phyloP scores from a whole-genome alignment of 2,888 invertebrate genomes.

The Carcina quercana region DNA sequence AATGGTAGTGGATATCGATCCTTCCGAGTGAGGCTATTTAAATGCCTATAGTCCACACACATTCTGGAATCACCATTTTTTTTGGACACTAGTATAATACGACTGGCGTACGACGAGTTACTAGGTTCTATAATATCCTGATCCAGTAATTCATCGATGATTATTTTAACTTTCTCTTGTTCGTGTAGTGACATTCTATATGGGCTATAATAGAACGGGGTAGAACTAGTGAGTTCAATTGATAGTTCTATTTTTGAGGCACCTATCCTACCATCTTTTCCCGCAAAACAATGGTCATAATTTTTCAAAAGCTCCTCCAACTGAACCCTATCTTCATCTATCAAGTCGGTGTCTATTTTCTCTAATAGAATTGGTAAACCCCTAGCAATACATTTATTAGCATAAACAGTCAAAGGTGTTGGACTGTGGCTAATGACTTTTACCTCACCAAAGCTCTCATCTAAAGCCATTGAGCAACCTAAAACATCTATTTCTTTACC shows the following conservation, averaged over 20 bases:
- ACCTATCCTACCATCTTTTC: neutral
- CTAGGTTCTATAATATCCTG: slow-evolving; percentile 11
- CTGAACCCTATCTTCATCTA: neutral
- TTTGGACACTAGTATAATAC: slow-evolving; percentile 8
- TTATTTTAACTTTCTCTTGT: slow-evolving; percentile 6
- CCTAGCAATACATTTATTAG: slow-evolving; percentile 1
- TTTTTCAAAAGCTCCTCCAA: neutral
- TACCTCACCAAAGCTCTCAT: neutral
- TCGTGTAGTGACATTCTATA: slow-evolving; percentile 11
- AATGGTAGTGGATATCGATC: slow-evolving; percentile 12
- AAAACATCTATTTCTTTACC: neutral
- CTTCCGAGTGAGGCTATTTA: slow-evolving; percentile 12
- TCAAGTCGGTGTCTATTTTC: neutral
- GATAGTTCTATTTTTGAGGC: slow-evolving; percentile 1
- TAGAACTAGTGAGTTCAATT: slow-evolving; percentile 8
- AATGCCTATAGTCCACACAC: slow-evolving; percentile 13
- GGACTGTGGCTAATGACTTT: neutral
- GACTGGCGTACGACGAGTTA: slow-evolving; percentile 15
- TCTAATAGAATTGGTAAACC: neutral
- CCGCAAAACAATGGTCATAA: neutral
- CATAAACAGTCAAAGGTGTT: slow-evolving; percentile 1
- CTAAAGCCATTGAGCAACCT: neutral
- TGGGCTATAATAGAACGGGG: slow-evolving; percentile 9
- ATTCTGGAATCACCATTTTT: slow-evolving; percentile 10
- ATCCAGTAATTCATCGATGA: slow-evolving; percentile 7